Evolutionary conservation across 2,113 vertebrate species (phyloP), one percentile per base, ranked within the genome.

Genomic region (Elgaria multicarinata): DNA sequence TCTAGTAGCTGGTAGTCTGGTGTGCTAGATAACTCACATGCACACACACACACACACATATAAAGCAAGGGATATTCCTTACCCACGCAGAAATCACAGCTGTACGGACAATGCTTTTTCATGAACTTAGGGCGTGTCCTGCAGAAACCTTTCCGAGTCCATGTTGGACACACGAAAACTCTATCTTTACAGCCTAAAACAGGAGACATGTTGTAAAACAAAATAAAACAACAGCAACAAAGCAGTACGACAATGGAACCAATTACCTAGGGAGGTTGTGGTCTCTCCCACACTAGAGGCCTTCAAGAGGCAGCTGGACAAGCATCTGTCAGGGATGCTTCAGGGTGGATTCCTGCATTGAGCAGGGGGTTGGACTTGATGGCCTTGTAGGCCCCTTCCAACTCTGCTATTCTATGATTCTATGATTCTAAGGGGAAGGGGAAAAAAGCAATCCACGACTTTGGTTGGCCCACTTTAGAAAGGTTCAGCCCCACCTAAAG

Each of bases 1-100:
- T 20, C 58, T 62, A 20, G 58, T 3, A 22, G 20, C 55, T 3
- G 46, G 8, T 5, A 50, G 16, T 58, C 55, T 31, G 31, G 67
- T 33, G 67, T 69, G 67, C 67, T 13, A 7, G 31, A n/a, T 71
- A 2, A n/a, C 33, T 24, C 4, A 24, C 50, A 22, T 12, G 31
- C 24, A 28, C 13, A 7, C 13, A 24, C 36, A 31, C 28, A 2
- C 26, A 28, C 4, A 44, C 39, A 42, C 39, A 82, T 12, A 50
- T 69, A 24, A 55, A 58, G n/a, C 2, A 36, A 87, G 50, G 12
- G 0, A 7, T 0, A 2, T 0, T 0, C 4, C 1, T 90, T 98
- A 99, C 99, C 98, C 0, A 98, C 98, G 96, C 99, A 99, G 97
- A 99, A 99, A 96, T 99, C 98, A 14, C 99, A 99, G 97, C 98